phyloP scores from a whole-genome alignment of 1,140 invertebrate genomes.

The Macrotrachela quadricornifera region DNA sequence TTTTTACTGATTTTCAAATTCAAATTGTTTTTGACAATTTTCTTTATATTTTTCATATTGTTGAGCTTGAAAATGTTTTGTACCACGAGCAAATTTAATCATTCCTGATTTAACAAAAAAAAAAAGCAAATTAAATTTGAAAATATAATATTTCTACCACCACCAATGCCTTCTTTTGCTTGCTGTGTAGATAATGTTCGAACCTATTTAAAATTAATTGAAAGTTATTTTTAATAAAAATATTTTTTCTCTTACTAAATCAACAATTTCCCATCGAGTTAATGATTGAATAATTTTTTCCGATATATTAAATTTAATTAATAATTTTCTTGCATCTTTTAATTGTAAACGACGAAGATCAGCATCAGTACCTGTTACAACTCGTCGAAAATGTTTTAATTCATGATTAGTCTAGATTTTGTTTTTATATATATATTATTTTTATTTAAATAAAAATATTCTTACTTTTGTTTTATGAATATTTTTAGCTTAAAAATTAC shows the following conservation, averaged over 20 bases:
- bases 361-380: constrained; percentile 73
- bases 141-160: too few species aligned
- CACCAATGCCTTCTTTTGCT: constrained; percentile 72
- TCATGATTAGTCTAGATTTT: too few species aligned
- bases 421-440: too few species aligned
- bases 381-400: too few species aligned
- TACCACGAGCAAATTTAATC: constrained; percentile 94
- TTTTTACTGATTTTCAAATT: constrained; percentile 82
- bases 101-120: too few species aligned
- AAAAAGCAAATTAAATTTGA: too few species aligned
- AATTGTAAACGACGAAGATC: constrained; percentile 79
- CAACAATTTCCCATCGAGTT: constrained; percentile 83
- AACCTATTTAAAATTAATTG: too few species aligned
- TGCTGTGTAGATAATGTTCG: constrained; percentile 61
- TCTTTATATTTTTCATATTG: constrained; percentile 72
- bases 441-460: too few species aligned
- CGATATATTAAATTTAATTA: constrained; percentile 82
- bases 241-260: constrained; percentile 84
- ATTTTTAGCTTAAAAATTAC: too few species aligned
- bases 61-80: constrained; percentile 93
- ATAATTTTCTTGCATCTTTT: constrained; percentile 78
- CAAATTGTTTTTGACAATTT: constrained; percentile 93
- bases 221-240: constrained; percentile 57
- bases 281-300: constrained; percentile 90
- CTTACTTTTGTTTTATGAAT: too few species aligned